Evolutionary conservation across 2,797 vertebrate species (phyloP), one percentile per base, ranked within the genome.

Genomic region (Enteromius treurensis): DNA sequence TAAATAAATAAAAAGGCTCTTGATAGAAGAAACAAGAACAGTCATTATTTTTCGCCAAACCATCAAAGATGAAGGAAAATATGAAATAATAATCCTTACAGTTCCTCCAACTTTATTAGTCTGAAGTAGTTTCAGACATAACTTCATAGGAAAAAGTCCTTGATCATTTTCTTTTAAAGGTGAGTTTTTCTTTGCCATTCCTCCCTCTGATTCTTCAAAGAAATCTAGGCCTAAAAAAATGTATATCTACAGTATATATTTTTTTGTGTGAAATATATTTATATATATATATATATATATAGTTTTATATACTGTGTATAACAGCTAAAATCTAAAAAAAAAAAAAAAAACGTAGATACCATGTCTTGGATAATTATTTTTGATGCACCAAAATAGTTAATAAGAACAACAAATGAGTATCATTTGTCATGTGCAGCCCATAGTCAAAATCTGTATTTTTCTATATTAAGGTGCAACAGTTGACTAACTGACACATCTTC

Each of bases 91-190:
- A 34, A 47, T 67, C 42, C 17, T 45, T 45, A 26, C 26, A 62
- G 15, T 65, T 65, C 47, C 32, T n/a, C 2, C 47, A 49, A 62
- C 76, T 45, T 64, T 32, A 23, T 68, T 17, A 34, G 26, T 67
- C 19, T 60, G 40, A 21, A 32, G 58, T 29, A 29, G 17, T n/a
- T 78, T 65, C 76, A 34, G 26, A 47, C 60, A 78, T 32, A 65
- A 34, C 26, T 80, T 80, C 34, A 21, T 55, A 51, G 19, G 8
- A 53, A 45, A 49, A 79, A 42, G 45, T 40, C 65, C n/a, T 69
- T 80, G 78, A 80, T 69, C 29, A 51, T 53, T 80, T 80, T 69
- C 47, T 69, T 80, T 68, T 49, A 69, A 80, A 23, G 21, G 40
- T 13, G 15, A 15, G 40, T 21, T 64, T 32, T 23, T 32, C n/a